Evolutionary conservation across 2,888 invertebrate species (phyloP), one percentile per base, ranked within the genome.

Genomic region (Chymomyza caudatula): DNA sequence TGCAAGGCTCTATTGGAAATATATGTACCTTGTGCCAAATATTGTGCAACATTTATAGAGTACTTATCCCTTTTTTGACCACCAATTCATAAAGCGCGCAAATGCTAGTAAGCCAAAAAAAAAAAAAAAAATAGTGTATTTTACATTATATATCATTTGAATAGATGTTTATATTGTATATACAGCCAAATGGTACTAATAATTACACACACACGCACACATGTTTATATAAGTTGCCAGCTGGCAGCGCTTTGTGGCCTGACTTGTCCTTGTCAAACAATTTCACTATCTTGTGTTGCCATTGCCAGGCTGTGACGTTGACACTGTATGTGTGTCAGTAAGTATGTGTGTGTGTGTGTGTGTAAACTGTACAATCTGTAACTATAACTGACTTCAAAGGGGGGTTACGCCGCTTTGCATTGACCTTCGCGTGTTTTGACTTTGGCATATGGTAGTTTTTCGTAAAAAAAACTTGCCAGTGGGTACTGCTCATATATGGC

Each of bases 211-310:
- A 54, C 3, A 56, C 63, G 57, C 53, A 62, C 29, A 65, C 53
- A 42, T 55, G 47, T 44, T 47, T 15, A 19, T 61, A 51, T 55
- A 44, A 59, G 54, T 63, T 54, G 51, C 49, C 47, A 52, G 63
- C 55, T 66, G 64, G 64, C 60, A 43, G 76, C 59, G 59, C 63
- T 60, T 17, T 59, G 60, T 44, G 52, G 44, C 15, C 54, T 67
- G 63, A 70, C 77, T 74, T 82, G 80, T 80, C 80, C 80, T 80
- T 80, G 80, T 78, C 83, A 82, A 47, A 83, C 68, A 78, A 66
- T 69, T 74, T 72, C 62, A 63, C 75, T 80, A 80, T 85, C 85
- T 76, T 61, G 69, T 60, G 25, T 29, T 52, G 58, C 37, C 55
- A 5, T 58, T 65, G 29, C 15, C 59, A 44, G 23, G 25, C 51